Evolutionary conservation across 2,888 invertebrate species (phyloP), one percentile per base, ranked within the genome.

Genomic region (Oligia fasciuncula): DNA sequence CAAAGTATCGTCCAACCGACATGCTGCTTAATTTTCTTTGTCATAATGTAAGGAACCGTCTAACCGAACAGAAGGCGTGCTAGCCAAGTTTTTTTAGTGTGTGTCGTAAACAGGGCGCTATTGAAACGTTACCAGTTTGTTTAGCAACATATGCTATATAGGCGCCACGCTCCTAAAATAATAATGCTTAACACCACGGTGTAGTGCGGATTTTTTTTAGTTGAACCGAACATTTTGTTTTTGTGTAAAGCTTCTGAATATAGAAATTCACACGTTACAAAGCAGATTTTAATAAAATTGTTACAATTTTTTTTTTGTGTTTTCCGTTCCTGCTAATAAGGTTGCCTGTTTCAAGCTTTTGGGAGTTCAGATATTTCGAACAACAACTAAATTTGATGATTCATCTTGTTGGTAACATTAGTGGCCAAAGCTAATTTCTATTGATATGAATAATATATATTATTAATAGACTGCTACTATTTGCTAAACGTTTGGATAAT

Each of bases 111-210:
- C 84, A 91, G 90, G 77, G 80, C 77, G 72, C 88, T 93, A 93
- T 92, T 92, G 92, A 92, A 91, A 92, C 91, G 91, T 92, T 92
- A 91, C 91, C 90, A 90, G 87, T 90, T 90, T 90, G 89, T 92
- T 91, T 90, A 92, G 90, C 93, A 91, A 92, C 96, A 95, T 95
- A 91, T 95, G 96, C 91, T 93, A n/a, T n/a, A n/a, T n/a, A 93
- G 96, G 96, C 96, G 96, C 96, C 96, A 93, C 91, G 92, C 91
- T 87, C 93, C 93, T 93, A 93, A 94, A 94, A 93, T 90, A 94
- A 93, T 91, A 92, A 91, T 88, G 88, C 84, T 89, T 87, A 93
- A 91, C 92, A 92, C 92, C 93, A 91, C 86, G 70, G 84, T 82
- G 88, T 82, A 80, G 77, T 79, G 83, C 83, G 65, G 70, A 77